A percentile compares a stretch with the other conserved stretches of the same genome.
These are phyloP conservation scores for Eupithecia inturbata DNA, from an alignment of 2,888 invertebrate species.

Conservation along the genomic window DNA sequence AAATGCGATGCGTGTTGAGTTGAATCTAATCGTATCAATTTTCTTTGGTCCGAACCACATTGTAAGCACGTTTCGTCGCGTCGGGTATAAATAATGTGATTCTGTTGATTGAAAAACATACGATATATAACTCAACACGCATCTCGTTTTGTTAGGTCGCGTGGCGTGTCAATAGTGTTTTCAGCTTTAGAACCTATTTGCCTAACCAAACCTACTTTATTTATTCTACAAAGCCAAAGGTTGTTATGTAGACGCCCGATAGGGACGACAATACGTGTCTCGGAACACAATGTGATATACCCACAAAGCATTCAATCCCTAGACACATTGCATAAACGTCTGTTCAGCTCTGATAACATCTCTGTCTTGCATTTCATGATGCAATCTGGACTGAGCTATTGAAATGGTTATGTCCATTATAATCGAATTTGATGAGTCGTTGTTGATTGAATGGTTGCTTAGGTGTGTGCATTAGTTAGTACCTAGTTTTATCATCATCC, in stretches of 20 bases:
- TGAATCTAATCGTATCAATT: too few relatives aligned
- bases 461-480: background rate
- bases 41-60: too few relatives aligned
- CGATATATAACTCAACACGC: too few relatives aligned
- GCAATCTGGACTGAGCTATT: conserved; percentile 22
- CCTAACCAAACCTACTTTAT: background rate
- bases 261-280: background rate
- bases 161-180: background rate
- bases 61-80: too few relatives aligned
- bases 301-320: conserved; percentile 20
- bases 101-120: too few relatives aligned
- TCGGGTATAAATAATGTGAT: too few relatives aligned
- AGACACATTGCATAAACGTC: conserved; percentile 32
- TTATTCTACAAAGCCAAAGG: background rate
- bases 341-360: conserved; percentile 31
- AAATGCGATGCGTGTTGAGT: too few relatives aligned
- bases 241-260: background rate
- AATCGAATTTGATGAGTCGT: conserved; percentile 16
- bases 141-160: background rate
- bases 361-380: conserved; percentile 27
- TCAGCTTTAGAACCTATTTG: too few relatives aligned
- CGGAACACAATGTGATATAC: background rate
- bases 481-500: background rate
- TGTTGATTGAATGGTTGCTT: background rate
- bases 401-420: conserved; percentile 20